Evolutionary conservation across 1,140 invertebrate species (phyloP), one percentile per base, ranked within the genome.

Genomic region (Zaprionus kolodkinae): DNA sequence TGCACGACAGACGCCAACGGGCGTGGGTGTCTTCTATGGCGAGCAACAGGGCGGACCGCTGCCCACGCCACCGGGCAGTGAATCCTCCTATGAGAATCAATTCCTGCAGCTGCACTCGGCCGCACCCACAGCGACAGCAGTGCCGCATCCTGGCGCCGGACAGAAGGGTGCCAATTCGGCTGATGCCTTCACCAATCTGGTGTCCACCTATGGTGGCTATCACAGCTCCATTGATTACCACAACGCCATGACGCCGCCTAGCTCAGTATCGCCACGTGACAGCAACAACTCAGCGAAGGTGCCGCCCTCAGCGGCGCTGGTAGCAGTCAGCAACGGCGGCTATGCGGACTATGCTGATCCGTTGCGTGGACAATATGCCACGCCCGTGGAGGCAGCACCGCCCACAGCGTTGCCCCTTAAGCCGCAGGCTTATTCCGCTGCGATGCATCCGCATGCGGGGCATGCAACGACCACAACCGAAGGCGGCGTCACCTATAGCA

Each of bases 161-260:
- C 91, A 92, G 65, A 92, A 94, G 84, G 91, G 77, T 61, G 57
- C 21, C 60, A 67, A 56, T 25, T 94, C 93, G 7, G 78, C 94
- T 3, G 94, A 94, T 45, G 94, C 94, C 2, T 95, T 95, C 67
- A 94, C 93, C 43, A 95, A 94, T 72, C 90, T 95, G 21, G 94
- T 95, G 2, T 95, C 94, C 2, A 94, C 95, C 0, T 93, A 94
- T 92, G 94, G 95, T 17, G 94, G 94, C 25, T 97, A 97, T 80
- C 91, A 91, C 72, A 91, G 90, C 64, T 94, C 94, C 3, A 94
- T 96, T 17, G 96, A 97, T 84, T 97, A 97, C 84, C 96, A 97
- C 87, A 97, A 97, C 30, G 97, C 97, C 13, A 98, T 99, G 96
- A 99, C 98, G 1, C 98, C 98, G 52, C 98, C 98, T 11, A 97